A percentile compares a stretch with the other conserved stretches of the same genome.
Evolutionary conservation across 2,797 vertebrate genomes (phyloP).

Genomic region (Gallinago stenura): DNA sequence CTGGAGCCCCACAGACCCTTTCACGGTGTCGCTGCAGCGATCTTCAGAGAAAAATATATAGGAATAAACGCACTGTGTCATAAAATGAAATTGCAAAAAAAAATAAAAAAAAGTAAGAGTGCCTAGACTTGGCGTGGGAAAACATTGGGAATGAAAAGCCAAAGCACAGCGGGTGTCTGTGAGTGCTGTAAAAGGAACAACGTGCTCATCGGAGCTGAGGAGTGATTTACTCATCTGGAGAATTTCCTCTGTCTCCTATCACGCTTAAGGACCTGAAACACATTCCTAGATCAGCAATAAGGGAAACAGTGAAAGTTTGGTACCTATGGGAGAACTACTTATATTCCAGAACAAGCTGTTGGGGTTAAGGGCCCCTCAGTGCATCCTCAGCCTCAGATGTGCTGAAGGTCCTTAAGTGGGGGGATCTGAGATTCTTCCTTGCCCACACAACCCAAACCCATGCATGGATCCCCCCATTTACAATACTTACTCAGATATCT

Average conservation of each 20-base stretch:
- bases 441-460: neutral
- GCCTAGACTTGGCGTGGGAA: neutral
- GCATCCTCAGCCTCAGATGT: neutral
- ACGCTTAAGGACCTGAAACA: neutral
- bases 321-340: neutral
- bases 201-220: neutral
- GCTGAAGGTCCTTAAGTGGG: neutral
- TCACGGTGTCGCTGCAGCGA: neutral
- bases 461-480: neutral
- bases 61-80: neutral
- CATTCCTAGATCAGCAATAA: neutral
- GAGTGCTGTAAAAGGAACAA: neutral
- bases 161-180: neutral
- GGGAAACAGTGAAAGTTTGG: neutral
- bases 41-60: neutral
- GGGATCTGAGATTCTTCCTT: neutral
- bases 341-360: neutral
- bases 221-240: neutral
- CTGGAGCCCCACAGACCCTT: neutral
- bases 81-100: neutral
- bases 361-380: neutral
- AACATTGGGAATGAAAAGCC: constrained; percentile 34
- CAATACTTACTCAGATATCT: neutral
- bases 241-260: constrained; percentile 50
- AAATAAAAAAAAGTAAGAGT: neutral